Conservation (phyloP, 2,113 vertebrate genomes). For the Numida meleagris region DNA sequence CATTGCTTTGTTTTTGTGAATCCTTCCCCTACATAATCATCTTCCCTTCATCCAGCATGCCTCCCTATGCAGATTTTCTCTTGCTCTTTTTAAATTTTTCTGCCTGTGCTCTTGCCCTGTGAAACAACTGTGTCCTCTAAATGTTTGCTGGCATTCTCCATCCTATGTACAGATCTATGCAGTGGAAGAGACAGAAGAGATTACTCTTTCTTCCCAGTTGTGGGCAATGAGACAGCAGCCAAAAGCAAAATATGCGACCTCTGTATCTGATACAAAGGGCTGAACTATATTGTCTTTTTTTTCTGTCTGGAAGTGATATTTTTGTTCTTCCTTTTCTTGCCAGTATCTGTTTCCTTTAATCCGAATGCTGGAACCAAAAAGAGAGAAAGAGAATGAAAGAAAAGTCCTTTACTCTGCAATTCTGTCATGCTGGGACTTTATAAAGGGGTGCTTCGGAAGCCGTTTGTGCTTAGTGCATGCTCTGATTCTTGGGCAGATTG, state of each 20-base stretch:
- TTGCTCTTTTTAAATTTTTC: neutral
- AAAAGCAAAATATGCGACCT: neutral
- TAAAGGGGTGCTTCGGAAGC: neutral
- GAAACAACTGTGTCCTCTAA: neutral
- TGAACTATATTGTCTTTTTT: neutral
- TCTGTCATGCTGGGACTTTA: neutral
- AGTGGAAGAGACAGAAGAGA: neutral
- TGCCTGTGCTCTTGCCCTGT: neutral
- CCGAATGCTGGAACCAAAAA: fast-evolving
- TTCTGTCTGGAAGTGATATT: neutral
- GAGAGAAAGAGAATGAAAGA: neutral
- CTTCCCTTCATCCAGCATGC: neutral
- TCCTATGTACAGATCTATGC: neutral
- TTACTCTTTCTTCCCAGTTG: neutral
- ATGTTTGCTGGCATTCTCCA: neutral
- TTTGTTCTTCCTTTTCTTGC: constrained; percentile 15
- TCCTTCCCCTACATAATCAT: neutral
- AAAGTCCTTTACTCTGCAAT: neutral
- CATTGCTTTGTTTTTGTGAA: neutral
- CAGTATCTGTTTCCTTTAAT: neutral
- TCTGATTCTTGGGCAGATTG: neutral
- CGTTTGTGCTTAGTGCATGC: neutral
- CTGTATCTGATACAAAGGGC: neutral
- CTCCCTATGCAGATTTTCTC: neutral
- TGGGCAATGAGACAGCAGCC: neutral